A percentile compares a stretch with the other conserved stretches of the same genome.
Conservation (phyloP, 1,140 invertebrate species). For the Elymnias hypermnestra region DNA sequence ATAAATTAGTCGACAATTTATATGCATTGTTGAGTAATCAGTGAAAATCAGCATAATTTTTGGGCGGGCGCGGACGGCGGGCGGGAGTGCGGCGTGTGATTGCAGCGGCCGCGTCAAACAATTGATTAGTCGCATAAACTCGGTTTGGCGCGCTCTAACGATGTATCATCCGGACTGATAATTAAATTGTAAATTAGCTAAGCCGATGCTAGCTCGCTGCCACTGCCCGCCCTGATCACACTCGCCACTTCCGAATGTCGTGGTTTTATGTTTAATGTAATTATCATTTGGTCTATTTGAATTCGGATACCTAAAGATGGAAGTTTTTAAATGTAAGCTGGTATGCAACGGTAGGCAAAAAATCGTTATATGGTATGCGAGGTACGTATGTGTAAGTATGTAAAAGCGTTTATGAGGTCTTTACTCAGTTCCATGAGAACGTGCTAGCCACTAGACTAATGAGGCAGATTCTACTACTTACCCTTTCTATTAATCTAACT, state of each 20-base stretch:
- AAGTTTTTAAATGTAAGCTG: too few relatives aligned
- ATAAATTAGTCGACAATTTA: neutral
- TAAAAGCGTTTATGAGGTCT: too few relatives aligned
- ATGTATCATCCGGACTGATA: constrained; percentile 71
- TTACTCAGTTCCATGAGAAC: too few relatives aligned
- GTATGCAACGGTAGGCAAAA: too few relatives aligned
- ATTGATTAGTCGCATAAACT: constrained; percentile 76
- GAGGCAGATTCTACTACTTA: too few relatives aligned
- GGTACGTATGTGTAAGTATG: too few relatives aligned
- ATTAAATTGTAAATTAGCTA: constrained; percentile 76
- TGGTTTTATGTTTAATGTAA: constrained; percentile 8
- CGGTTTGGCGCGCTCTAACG: constrained; percentile 73
- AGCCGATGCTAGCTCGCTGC: constrained; percentile 59
- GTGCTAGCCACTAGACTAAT: too few relatives aligned
- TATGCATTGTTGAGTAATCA: constrained; percentile 3
- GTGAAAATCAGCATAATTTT: constrained; percentile 6
- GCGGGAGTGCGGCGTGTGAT: constrained; percentile 53
- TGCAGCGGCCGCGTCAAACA: constrained; percentile 73
- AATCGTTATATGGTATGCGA: too few relatives aligned
- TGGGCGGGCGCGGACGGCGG: constrained; percentile 15
- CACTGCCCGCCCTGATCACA: constrained; percentile 37
- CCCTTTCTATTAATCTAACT: too few relatives aligned
- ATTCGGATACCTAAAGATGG: too few relatives aligned
- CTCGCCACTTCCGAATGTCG: constrained; percentile 20
- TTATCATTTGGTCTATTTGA: constrained; percentile 1